phyloP scores from a whole-genome alignment of 2,888 invertebrate species.

The Cheilosia vulpina region DNA sequence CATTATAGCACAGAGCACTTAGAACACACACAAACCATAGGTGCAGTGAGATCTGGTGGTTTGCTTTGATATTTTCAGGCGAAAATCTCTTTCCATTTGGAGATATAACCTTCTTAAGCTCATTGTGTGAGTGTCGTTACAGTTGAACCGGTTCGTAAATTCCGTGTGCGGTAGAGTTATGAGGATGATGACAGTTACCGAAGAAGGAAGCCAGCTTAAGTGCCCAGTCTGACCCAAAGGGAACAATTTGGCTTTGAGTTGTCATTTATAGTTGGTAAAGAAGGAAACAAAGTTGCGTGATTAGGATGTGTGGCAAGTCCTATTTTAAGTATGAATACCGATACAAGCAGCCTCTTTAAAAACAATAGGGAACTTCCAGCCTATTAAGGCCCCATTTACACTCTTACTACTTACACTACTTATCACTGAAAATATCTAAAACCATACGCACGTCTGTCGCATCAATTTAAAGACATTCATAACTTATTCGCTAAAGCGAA shows the following conservation, averaged over 20 bases:
- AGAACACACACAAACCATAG: not conserved
- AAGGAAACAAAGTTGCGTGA: no score
- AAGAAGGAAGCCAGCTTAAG: slow-evolving; percentile 3
- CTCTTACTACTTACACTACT: slow-evolving; percentile 7
- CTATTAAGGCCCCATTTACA: slow-evolving; percentile 18
- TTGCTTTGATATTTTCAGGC: slow-evolving; percentile 25
- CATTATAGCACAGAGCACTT: not conserved
- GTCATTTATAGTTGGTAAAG: no score
- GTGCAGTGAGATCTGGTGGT: slow-evolving; percentile 24
- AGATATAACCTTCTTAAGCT: slow-evolving; percentile 11
- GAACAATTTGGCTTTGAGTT: no score
- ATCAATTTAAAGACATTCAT: slow-evolving; percentile 64
- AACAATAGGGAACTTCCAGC: slow-evolving; percentile 11
- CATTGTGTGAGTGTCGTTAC: not conserved
- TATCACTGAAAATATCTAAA: slow-evolving; percentile 25
- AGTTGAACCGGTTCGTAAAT: slow-evolving; percentile 15
- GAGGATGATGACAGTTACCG: not conserved
- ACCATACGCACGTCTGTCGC: slow-evolving; percentile 54
- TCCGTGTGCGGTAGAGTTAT: not conserved
- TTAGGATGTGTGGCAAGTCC: no score
- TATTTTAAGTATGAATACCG: no score
- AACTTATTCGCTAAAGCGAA: slow-evolving; percentile 41
- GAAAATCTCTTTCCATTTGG: slow-evolving; percentile 51
- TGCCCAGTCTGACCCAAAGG: not conserved
- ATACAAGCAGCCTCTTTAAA: slow-evolving; percentile 15